phyloP scores from a whole-genome alignment of 2,888 invertebrate genomes.

The Melinaea menophilus region DNA sequence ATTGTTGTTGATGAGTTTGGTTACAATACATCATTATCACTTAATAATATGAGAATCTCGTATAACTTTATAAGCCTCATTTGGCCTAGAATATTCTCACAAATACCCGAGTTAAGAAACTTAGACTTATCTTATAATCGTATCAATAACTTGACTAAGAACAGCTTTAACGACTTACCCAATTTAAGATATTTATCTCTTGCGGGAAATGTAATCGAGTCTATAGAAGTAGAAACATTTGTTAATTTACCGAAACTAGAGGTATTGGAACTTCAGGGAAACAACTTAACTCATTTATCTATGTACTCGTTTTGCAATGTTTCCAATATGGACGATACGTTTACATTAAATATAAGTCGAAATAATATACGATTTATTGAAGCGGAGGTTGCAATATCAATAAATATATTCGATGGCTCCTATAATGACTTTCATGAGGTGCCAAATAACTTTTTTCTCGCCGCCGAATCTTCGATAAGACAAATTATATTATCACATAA shows the following conservation, averaged over 20 bases:
- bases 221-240: conserved; percentile 85
- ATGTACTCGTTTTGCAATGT: conserved; percentile 83
- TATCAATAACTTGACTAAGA: conserved; percentile 82
- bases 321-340: conserved; percentile 80
- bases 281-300: conserved; percentile 83
- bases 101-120: conserved; percentile 84
- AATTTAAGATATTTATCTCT: conserved; percentile 89
- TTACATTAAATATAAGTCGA: conserved; percentile 86
- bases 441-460: conserved; percentile 81
- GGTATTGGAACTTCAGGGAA: conserved; percentile 88
- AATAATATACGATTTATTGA: conserved; percentile 78
- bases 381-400: conserved; percentile 74
- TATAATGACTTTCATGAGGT: conserved; percentile 82
- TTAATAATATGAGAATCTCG: conserved; percentile 88
- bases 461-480: conserved; percentile 80
- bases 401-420: conserved; percentile 84
- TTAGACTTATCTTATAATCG: conserved; percentile 88
- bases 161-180: conserved; percentile 87
- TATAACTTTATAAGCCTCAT: conserved; percentile 87
- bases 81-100: conserved; percentile 83
- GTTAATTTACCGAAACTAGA: conserved; percentile 85
- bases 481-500: conserved; percentile 87
- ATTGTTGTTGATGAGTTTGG: conserved; percentile 84
- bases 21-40: conserved; percentile 82
- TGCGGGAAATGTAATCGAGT: conserved; percentile 87